A percentile compares a stretch with the other conserved stretches of the same genome.
These are phyloP conservation scores for Papilio gigon DNA, from an alignment of 2,888 invertebrate species.

Conservation along the genomic window DNA sequence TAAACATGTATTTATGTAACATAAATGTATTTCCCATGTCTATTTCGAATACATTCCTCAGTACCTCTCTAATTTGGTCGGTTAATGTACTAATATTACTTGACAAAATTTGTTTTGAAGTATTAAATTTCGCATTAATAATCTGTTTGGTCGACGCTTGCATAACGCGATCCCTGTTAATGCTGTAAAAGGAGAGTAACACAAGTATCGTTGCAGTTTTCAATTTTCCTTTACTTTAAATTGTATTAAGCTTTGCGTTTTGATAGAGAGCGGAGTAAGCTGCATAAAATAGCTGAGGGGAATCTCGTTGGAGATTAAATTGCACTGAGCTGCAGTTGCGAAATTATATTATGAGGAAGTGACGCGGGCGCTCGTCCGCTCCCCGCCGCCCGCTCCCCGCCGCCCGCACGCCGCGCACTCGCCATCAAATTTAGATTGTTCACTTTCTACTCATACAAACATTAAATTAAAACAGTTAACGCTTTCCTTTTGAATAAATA, in stretches of 20 bases:
- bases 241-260: constrained; percentile 38
- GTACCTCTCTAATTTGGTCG: background rate
- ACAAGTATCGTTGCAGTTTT: constrained; percentile 40
- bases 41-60: no score
- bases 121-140: background rate
- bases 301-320: constrained; percentile 57
- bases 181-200: background rate
- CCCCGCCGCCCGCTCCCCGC: constrained; percentile 32
- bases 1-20: no score
- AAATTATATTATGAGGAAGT: constrained; percentile 67
- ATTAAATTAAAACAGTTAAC: constrained; percentile 32
- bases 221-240: constrained; percentile 48
- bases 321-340: constrained; percentile 57
- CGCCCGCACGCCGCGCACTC: constrained; percentile 46
- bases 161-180: background rate
- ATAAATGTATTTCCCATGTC: background rate
- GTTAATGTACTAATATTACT: no score
- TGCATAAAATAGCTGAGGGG: constrained; percentile 45
- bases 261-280: constrained; percentile 43
- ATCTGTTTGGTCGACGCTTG: background rate
- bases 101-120: background rate
- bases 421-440: constrained; percentile 50
- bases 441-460: constrained; percentile 44
- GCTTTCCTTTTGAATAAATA: background rate
- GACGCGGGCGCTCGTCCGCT: constrained; percentile 52